A percentile compares a stretch with the other conserved stretches of the same genome.
Conservation (phyloP, 2,888 invertebrate species). For the Carpatolechia fugitivella region DNA sequence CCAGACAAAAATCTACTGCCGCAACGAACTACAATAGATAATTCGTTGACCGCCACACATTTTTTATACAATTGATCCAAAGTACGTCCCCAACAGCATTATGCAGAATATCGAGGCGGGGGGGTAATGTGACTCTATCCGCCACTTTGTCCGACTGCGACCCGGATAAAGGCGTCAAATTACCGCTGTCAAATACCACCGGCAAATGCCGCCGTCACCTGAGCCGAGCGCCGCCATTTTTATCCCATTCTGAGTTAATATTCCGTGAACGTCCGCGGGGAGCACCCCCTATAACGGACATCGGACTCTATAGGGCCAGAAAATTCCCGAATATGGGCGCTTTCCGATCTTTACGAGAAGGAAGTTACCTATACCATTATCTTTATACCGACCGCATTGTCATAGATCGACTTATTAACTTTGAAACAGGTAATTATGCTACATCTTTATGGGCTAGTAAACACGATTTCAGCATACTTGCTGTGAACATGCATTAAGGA, state of each 20-base stretch:
- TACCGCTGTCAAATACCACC: slow-evolving; percentile 67
- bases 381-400: too few species aligned
- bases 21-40: too few species aligned
- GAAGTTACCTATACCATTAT: not conserved
- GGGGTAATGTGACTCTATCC: slow-evolving; percentile 38
- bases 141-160: slow-evolving; percentile 57
- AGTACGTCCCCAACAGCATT: slow-evolving; percentile 22
- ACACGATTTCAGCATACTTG: too few species aligned
- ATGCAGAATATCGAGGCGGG: slow-evolving; percentile 31
- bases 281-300: slow-evolving; percentile 59
- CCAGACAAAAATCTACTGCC: too few species aligned
- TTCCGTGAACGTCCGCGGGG: slow-evolving; percentile 64
- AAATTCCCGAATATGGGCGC: not conserved
- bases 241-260: slow-evolving; percentile 70
- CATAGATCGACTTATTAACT: too few species aligned
- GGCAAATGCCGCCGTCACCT: slow-evolving; percentile 70
- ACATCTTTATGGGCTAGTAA: too few species aligned
- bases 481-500: too few species aligned
- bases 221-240: slow-evolving; percentile 65
- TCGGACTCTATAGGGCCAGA: slow-evolving; percentile 26
- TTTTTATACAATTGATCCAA: not conserved
- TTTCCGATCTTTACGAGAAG: too few species aligned
- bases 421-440: too few species aligned
- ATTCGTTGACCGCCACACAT: too few species aligned
- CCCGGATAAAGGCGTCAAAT: slow-evolving; percentile 72